Conservation (phyloP, 2,888 invertebrate species). For the Lasioglossum leucozonium region DNA sequence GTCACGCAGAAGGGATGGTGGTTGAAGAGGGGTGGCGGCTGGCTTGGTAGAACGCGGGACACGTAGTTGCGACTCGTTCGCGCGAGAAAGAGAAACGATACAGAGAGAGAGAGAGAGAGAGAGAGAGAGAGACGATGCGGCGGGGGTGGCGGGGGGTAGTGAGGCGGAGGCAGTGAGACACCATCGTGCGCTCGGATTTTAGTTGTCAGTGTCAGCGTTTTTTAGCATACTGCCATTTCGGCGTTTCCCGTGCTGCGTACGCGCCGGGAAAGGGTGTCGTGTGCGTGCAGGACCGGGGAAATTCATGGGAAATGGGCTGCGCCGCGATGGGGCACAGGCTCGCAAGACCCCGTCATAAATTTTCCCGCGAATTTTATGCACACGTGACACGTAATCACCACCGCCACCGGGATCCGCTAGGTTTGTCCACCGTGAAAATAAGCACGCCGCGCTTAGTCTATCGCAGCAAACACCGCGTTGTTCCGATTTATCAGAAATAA, state of each 20-base stretch:
- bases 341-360: slow-evolving; percentile 42
- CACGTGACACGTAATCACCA: slow-evolving; percentile 36
- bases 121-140: neutral
- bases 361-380: slow-evolving; percentile 18
- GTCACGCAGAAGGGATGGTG: slow-evolving; percentile 16
- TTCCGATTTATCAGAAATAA: slow-evolving; percentile 30
- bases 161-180: slow-evolving; percentile 43
- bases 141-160: neutral
- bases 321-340: slow-evolving; percentile 14
- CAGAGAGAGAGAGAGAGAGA: too few relatives aligned
- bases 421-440: slow-evolving; percentile 32
- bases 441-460: neutral
- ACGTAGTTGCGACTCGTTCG: slow-evolving; percentile 19
- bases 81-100: neutral
- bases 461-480: neutral
- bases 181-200: slow-evolving; percentile 58
- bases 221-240: slow-evolving; percentile 73
- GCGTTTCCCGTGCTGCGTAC: slow-evolving; percentile 62
- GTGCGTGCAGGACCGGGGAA: slow-evolving; percentile 36
- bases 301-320: slow-evolving; percentile 42
- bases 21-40: slow-evolving; percentile 6
- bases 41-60: slow-evolving; percentile 48
- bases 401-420: slow-evolving; percentile 15
- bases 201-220: slow-evolving; percentile 72
- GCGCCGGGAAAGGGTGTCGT: slow-evolving; percentile 33